A percentile compares a stretch with the other conserved stretches of the same genome.
Conservation (phyloP, 1,140 invertebrate genomes). For the Helicoverpa zea region DNA sequence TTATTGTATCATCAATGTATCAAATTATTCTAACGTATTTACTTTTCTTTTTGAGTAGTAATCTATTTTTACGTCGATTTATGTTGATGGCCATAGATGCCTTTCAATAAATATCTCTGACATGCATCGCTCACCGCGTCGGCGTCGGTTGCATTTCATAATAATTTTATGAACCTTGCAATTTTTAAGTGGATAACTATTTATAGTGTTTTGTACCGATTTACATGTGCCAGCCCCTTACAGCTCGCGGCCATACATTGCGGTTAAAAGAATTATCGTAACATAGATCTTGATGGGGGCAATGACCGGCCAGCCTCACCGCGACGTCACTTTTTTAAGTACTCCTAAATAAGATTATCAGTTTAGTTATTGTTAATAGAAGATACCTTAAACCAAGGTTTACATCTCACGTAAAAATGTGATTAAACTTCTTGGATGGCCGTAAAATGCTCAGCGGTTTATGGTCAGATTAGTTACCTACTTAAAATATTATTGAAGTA, state of each 20-base stretch:
- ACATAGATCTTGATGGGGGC: constrained; percentile 78
- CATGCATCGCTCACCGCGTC: not conserved
- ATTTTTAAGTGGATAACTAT: constrained; percentile 42
- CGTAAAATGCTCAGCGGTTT: constrained; percentile 2
- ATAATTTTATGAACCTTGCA: constrained; percentile 39
- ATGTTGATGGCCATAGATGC: not conserved
- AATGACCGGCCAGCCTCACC: constrained; percentile 74
- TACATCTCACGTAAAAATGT: constrained; percentile 20
- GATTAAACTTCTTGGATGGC: constrained; percentile 4
- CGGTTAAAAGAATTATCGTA: constrained; percentile 83
- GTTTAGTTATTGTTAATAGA: constrained; percentile 44
- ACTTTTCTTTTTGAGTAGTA: too few species aligned
- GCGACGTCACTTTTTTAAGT: constrained; percentile 60
- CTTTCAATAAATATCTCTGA: constrained; percentile 3
- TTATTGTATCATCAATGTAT: too few species aligned
- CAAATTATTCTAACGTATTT: too few species aligned
- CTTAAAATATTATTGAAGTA: too few species aligned
- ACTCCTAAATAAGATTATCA: constrained; percentile 49
- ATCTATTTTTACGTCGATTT: too few species aligned
- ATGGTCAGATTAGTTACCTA: not conserved
- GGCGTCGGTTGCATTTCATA: constrained; percentile 13
- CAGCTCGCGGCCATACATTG: constrained; percentile 74
- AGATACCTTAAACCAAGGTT: constrained; percentile 33
- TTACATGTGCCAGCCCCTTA: constrained; percentile 64
- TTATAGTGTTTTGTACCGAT: constrained; percentile 57